A percentile compares a stretch with the other conserved stretches of the same genome.
phyloP scores from a whole-genome alignment of 2,113 vertebrate species.

The Zosterops japonicus region DNA sequence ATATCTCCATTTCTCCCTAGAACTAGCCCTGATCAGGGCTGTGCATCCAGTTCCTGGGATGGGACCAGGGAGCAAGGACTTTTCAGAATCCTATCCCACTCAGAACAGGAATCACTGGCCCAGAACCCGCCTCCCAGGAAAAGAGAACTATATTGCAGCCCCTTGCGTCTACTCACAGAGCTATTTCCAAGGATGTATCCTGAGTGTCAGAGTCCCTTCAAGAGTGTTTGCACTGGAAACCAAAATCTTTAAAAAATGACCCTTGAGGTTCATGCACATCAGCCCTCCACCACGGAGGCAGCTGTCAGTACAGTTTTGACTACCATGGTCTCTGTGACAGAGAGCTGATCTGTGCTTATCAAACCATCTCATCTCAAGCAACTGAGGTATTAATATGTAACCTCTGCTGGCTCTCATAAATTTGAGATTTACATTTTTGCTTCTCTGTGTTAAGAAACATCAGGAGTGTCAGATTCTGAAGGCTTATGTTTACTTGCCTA shows the following conservation, averaged over 20 bases:
- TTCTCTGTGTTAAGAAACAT: neutral
- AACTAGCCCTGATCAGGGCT: neutral
- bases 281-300: neutral
- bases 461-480: neutral
- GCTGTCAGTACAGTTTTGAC: neutral
- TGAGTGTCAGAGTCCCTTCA: neutral
- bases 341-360: neutral
- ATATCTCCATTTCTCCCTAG: neutral
- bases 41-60: neutral
- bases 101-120: accelerated
- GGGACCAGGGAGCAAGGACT: neutral
- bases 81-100: neutral
- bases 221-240: neutral
- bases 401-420: neutral
- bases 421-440: neutral
- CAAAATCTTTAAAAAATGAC: neutral
- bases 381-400: neutral
- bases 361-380: neutral
- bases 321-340: neutral
- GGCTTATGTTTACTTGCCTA: neutral
- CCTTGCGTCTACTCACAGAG: neutral
- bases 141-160: neutral
- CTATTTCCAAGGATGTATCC: neutral
- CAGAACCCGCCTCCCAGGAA: neutral
- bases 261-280: neutral